Evolutionary conservation across 2,113 vertebrate species (phyloP).

Genomic region (Vidua macroura): DNA sequence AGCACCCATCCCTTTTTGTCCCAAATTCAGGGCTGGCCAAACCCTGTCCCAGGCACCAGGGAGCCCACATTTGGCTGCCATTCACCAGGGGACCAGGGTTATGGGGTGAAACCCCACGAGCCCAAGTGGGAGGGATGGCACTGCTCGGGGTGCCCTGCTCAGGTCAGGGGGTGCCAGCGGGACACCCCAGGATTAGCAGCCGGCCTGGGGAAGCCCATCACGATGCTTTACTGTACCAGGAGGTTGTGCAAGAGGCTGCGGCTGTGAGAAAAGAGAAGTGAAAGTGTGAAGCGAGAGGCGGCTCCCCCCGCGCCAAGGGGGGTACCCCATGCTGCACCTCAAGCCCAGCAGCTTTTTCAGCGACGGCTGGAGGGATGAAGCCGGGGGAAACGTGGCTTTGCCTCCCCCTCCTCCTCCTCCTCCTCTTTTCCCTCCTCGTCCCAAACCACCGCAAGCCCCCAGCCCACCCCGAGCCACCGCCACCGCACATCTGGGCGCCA

Average conservation of each 20-base stretch:
- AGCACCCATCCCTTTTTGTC: background rate
- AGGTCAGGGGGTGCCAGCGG: background rate
- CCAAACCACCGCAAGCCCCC: background rate
- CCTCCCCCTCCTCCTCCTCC: background rate
- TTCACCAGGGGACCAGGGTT: background rate
- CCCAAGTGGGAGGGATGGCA: background rate
- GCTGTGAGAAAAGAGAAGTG: slow-evolving; percentile 57
- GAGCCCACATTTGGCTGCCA: background rate
- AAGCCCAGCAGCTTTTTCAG: background rate
- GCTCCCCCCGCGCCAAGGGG: background rate
- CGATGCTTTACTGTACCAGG: background rate
- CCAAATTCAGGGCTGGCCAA: background rate
- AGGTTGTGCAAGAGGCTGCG: slow-evolving; percentile 22
- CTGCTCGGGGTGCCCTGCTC: background rate
- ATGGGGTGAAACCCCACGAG: background rate
- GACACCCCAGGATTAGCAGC: background rate
- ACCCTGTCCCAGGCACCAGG: background rate
- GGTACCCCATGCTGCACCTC: background rate
- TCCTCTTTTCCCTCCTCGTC: background rate
- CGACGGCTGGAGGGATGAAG: background rate
- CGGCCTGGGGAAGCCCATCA: background rate
- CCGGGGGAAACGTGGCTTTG: background rate
- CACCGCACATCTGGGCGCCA: slow-evolving; percentile 1
- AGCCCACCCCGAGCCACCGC: background rate
- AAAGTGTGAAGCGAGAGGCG: slow-evolving; percentile 31